Evolutionary conservation across 2,888 invertebrate genomes (phyloP), one percentile per base, ranked within the genome.

Genomic region (Archaeoteleia sp.): DNA sequence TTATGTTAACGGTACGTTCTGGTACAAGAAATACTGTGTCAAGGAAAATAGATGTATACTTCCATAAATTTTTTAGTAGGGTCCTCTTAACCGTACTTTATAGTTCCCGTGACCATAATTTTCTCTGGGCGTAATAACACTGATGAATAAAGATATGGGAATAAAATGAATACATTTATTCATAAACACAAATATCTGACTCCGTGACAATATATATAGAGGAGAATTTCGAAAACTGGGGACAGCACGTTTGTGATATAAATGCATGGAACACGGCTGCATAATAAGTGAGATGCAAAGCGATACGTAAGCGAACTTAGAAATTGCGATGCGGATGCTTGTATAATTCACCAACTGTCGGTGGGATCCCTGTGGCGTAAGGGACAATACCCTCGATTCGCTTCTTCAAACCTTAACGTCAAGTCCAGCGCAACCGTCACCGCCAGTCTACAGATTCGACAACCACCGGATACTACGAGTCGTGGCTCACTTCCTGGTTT

Each of bases 301-400:
- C 32, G 39, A 58, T 32, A 49, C 20, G 17, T 10, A 42, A 49
- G 49, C 27, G n/a, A 49, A 35, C 32, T 48, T 32, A 48, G 57
- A 20, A 39, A 57, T 51, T 30, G 30, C 17, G 39, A 10, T 20
- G 51, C 30, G 14, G 23, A 39, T 34, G 68, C 66, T 69, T 76
- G 73, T 77, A 73, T 72, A 74, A 75, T 74, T 76, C 74, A 72
- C 76, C 77, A 76, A 77, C 75, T 79, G 76, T 78, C 75, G 74
- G 75, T 73, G 70, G 70, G 72, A 72, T 73, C 73, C 75, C 75
- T 70, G 71, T 61, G 74, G 76, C 72, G 68, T 63, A 51, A 34
- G 68, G 75, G 72, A 80, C 79, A 80, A 79, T 78, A 73, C 74
- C 70, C 67, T 69, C 69, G 67, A 67, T 74, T 74, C 73, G 62